Percentiles rank a stretch among this genome's conserved stretches.
Conservation (phyloP, 2,797 vertebrate genomes). For the Poeciliopsis gracilis region DNA sequence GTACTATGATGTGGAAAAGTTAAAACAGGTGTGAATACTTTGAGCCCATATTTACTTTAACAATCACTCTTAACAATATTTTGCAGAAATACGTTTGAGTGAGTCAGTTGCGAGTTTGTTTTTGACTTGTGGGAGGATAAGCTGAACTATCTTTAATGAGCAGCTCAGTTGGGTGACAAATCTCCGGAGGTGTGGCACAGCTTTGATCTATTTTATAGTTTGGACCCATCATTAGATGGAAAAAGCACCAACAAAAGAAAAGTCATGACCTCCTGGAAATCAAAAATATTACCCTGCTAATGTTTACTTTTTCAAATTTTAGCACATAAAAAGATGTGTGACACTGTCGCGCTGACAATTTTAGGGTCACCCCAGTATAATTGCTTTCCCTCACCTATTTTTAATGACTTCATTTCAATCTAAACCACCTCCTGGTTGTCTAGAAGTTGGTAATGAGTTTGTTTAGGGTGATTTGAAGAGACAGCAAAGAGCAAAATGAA, state of each 20-base stretch:
- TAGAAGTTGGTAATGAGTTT: constrained; percentile 89
- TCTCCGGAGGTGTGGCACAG: constrained; percentile 60
- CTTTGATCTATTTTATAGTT: constrained; percentile 56
- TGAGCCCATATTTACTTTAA: background rate
- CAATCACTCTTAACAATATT: background rate
- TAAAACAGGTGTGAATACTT: background rate
- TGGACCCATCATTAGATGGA: constrained; percentile 45
- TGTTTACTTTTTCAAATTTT: constrained; percentile 37
- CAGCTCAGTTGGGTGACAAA: constrained; percentile 65
- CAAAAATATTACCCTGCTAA: constrained; percentile 49
- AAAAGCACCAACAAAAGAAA: constrained; percentile 35
- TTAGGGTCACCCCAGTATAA: constrained; percentile 89
- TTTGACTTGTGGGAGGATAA: constrained; percentile 63
- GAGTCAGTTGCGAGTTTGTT: constrained; percentile 43
- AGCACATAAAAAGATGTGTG: constrained; percentile 85
- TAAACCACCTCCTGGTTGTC: constrained; percentile 78
- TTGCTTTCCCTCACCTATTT: constrained; percentile 86
- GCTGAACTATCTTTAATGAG: constrained; percentile 81
- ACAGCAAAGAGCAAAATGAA: constrained; percentile 94
- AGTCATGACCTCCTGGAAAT: constrained; percentile 43
- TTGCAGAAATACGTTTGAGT: background rate
- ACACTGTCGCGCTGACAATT: constrained; percentile 84
- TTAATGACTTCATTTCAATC: constrained; percentile 86
- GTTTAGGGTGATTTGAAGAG: constrained; percentile 94
- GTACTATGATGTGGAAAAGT: background rate